Base-by-base conservation (phyloP, 2,888 invertebrate genomes). In the Adelphocoris suturalis region DNA sequence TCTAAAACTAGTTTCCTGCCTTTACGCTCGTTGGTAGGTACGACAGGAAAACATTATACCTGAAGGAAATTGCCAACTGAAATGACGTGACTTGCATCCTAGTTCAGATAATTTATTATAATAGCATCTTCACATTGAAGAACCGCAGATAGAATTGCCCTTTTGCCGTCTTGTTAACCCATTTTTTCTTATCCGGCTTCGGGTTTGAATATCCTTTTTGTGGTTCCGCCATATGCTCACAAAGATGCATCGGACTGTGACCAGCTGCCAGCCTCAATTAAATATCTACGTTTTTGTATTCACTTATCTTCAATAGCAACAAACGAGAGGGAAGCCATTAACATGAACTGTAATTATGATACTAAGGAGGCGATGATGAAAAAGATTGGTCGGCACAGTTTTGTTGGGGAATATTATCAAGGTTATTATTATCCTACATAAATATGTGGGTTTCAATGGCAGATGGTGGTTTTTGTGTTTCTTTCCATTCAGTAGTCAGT, bases 81-180 rank as follows among this genome's bases (percentile, higher is more conserved):
- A 46, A 78, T 47, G 78, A 78, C 37, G 78, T 78, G 47, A 47
- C n/a, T 78, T 46, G 46, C 75, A 28, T 75, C 23, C 75, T 46
- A 78, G 16, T 78, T 16, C 16, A n/a, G 78, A 78, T 78, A 78
- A 78, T 46, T 78, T 37, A 46, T 78, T 78, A 5, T 78, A n/a
- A 37, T 46, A 47, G 76, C 46, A 19, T 16, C 47, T 19, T 37
- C 76, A 28, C 16, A 0, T 28, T 1, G 27, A 46, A 0, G 16
- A 78, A 78, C 78, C 37, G 46, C 46, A 78, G 28, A 19, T 19
- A 75, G 47, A 47, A 46, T 78, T 19, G 46, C 19, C 46, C 37
- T 46, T 46, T 28, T 46, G 76, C 46, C 3, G 76, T 46, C 76
- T 76, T 19, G 75, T 28, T 76, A 76, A 61, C 61, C 16, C 19